Base-by-base conservation (phyloP, 2,113 vertebrate species). In the Chionodraco myersi region DNA sequence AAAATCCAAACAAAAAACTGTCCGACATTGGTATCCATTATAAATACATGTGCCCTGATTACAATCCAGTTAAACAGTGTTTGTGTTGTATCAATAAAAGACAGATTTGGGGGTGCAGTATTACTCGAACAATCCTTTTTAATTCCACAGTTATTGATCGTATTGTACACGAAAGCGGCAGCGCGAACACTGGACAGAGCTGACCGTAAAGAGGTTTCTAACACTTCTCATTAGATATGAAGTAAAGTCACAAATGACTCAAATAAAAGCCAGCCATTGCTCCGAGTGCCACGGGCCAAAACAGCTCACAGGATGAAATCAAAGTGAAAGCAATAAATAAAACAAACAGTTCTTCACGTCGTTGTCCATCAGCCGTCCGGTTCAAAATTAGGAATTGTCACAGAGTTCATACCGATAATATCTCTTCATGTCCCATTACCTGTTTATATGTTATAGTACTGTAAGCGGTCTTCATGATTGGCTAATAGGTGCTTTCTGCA, bases 291-390 rank as follows among this genome's bases (percentile, higher is more conserved):
- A 69, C 3, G 3, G 30, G 30, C 79, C 62, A 52, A 80, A 47
- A 53, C 71, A 44, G 61, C 79, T 81, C 64, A 73, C 53, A 84
- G 67, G 72, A 87, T 87, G 75, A 80, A 85, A 85, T 83, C 79
- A 89, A 85, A 80, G 66, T 75, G 26, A 89, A 75, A 76, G 81
- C 78, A 91, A 91, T 89, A 92, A 95, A 95, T 94, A 90, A 94
- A 84, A 76, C n/a, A 91, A 90, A 91, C 48, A 66, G 60, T 57
- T 90, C 80, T 74, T 59, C 80, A 47, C 68, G 45, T 77, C 72
- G 10, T 63, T 12, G 44, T 78, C 68, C 79, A 9, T 75, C 85
- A 58, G 72, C 74, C 16, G n/a, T 71, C 65, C 57, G 71, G 51
- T 65, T 77, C 48, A 60, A 73, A 86, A 86, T 80, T 71, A 77